These are phyloP conservation scores for Globodera rostochiensis DNA, from an alignment of 1,140 invertebrate species.

Conservation along the genomic window DNA sequence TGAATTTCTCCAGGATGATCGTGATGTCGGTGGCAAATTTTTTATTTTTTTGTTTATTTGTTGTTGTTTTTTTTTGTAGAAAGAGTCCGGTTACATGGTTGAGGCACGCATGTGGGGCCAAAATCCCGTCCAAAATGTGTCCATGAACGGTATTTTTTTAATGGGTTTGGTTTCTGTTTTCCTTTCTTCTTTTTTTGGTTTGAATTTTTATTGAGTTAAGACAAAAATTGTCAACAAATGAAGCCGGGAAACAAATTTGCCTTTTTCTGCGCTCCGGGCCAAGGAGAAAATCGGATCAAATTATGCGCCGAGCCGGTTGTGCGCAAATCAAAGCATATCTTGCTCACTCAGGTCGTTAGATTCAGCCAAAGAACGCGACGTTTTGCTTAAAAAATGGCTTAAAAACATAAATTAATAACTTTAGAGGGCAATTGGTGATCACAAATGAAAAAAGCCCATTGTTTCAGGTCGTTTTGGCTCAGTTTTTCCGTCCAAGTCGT, in stretches of 20 bases:
- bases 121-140: slow-evolving; percentile 8
- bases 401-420: background rate
- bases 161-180: background rate
- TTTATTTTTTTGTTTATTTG: background rate
- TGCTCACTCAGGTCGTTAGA: background rate
- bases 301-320: background rate
- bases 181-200: background rate
- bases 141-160: background rate
- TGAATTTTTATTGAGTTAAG: background rate
- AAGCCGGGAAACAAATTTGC: slow-evolving; percentile 26
- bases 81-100: slow-evolving; percentile 2
- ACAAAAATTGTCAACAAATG: slow-evolving; percentile 12
- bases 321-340: background rate
- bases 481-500: background rate
- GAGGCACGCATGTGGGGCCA: slow-evolving; percentile 26
- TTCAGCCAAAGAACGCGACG: too few species aligned
- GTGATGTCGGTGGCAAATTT: background rate
- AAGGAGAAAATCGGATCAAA: slow-evolving; percentile 16
- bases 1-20: slow-evolving; percentile 22
- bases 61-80: background rate
- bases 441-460: background rate
- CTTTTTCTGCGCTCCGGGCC: slow-evolving; percentile 20
- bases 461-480: background rate
- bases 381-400: too few species aligned
- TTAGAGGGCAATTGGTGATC: background rate